These are phyloP conservation scores for Chymomyza fuscimana DNA, from an alignment of 2,888 invertebrate species.

Conservation along the genomic window DNA sequence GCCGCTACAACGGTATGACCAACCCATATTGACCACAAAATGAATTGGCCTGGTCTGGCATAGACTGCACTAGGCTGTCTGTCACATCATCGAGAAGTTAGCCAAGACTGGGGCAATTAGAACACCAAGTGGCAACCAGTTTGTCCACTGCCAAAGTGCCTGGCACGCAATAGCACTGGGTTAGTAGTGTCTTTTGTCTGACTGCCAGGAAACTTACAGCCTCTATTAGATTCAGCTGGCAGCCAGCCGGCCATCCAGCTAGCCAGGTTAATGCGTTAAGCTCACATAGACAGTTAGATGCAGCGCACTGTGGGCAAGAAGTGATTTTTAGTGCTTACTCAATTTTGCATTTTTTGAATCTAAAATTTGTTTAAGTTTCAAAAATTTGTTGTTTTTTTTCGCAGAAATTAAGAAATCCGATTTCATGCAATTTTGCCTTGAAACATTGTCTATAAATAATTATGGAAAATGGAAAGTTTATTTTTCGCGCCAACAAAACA, in stretches of 20 bases:
- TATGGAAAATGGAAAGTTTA: no score
- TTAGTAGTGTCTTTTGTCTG: slow-evolving; percentile 57
- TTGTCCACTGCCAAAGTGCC: slow-evolving; percentile 38
- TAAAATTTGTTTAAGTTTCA: slow-evolving; percentile 30
- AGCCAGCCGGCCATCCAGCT: not conserved
- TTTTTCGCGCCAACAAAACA: no score
- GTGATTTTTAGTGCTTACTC: slow-evolving; percentile 13
- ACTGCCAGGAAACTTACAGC: slow-evolving; percentile 39
- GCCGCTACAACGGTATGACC: not conserved
- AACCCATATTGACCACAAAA: slow-evolving; percentile 50
- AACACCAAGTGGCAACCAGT: slow-evolving; percentile 59
- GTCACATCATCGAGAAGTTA: slow-evolving; percentile 35
- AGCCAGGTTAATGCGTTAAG: not conserved
- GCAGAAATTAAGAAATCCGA: no score
- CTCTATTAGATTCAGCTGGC: slow-evolving; percentile 7
- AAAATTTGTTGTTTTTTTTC: no score
- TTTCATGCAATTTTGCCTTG: no score
- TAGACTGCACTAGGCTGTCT: slow-evolving; percentile 19
- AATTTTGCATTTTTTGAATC: no score
- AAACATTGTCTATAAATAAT: no score
- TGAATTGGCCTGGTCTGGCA: slow-evolving; percentile 20
- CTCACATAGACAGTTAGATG: slow-evolving; percentile 7
- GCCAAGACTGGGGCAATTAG: slow-evolving; percentile 61
- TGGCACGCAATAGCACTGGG: slow-evolving; percentile 62
- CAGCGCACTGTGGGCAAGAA: slow-evolving; percentile 32